These are phyloP conservation scores for Sylvicola cinctus DNA, from an alignment of 2,888 invertebrate species.

Conservation along the genomic window DNA sequence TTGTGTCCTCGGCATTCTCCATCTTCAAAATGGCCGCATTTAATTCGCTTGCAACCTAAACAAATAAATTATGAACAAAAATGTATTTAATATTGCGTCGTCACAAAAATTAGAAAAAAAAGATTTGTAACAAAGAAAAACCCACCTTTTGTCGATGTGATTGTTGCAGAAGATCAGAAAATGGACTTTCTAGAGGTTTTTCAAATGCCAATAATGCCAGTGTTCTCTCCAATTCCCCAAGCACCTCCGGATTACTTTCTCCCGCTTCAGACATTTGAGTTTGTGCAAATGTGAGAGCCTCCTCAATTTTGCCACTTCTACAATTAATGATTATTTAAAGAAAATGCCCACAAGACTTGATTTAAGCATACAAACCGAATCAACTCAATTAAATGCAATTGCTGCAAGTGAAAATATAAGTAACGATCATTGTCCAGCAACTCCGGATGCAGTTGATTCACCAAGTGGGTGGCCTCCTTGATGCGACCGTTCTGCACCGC, in stretches of 20 bases:
- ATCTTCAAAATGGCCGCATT: constrained; percentile 93
- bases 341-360: constrained; percentile 1
- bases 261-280: constrained; percentile 70
- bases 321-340: constrained; percentile 2
- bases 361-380: constrained; percentile 14
- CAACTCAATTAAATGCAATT: constrained; percentile 23
- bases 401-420: constrained; percentile 82
- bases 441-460: constrained; percentile 88
- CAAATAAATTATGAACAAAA: constrained; percentile 5
- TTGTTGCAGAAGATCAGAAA: constrained; percentile 80
- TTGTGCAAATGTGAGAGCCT: constrained; percentile 70
- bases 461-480: constrained; percentile 80
- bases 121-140: constrained; percentile 1
- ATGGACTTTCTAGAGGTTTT: constrained; percentile 85
- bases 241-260: constrained; percentile 46
- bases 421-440: constrained; percentile 87
- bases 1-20: constrained; percentile 78
- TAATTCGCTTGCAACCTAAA: constrained; percentile 82
- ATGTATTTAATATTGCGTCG: no score
- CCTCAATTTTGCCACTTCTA: constrained; percentile 56
- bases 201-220: constrained; percentile 91
- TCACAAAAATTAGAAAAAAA: constrained; percentile 2
- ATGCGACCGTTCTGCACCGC: constrained; percentile 85
- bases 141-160: constrained; percentile 81
- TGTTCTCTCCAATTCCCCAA: constrained; percentile 74